A percentile compares a stretch with the other conserved stretches of the same genome.
phyloP scores from a whole-genome alignment of 2,888 invertebrate genomes.

The Gibbula magus region DNA sequence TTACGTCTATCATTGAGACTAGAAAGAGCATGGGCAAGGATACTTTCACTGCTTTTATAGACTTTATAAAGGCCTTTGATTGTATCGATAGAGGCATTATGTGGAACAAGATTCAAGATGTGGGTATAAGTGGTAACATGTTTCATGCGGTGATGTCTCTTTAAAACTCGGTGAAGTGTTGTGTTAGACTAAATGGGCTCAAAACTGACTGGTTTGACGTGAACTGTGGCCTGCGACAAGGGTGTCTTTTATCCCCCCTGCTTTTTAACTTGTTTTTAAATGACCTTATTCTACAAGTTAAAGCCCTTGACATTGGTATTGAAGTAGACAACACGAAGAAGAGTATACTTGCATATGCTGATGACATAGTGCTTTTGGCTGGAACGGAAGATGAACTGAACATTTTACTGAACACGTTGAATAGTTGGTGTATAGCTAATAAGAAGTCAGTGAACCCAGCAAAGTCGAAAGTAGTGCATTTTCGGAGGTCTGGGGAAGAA shows the following conservation, averaged over 20 bases:
- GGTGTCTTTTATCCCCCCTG: not conserved
- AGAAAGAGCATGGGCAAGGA: not conserved
- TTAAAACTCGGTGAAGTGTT: not conserved
- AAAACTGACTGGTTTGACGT: not conserved
- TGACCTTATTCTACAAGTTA: not conserved
- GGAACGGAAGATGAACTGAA: not conserved
- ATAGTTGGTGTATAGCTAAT: not conserved
- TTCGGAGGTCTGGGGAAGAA: not conserved
- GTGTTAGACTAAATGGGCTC: not conserved
- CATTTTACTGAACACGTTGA: not conserved
- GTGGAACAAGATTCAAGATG: not conserved
- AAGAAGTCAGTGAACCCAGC: not conserved
- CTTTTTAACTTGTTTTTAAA: not conserved
- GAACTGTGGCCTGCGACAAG: not conserved
- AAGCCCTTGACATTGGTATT: not conserved
- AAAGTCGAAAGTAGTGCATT: slow-evolving; percentile 5
- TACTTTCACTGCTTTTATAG: not conserved
- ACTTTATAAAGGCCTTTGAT: not conserved
- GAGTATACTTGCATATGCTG: not conserved
- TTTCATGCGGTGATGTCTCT: not conserved
- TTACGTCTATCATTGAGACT: slow-evolving; percentile 1
- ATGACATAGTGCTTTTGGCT: not conserved
- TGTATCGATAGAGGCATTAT: not conserved
- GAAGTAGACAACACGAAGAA: not conserved
- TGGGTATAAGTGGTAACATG: not conserved